Evolutionary conservation across 2,797 vertebrate species (phyloP), one percentile per base, ranked within the genome.

Genomic region (Erpetoichthys calabaricus): DNA sequence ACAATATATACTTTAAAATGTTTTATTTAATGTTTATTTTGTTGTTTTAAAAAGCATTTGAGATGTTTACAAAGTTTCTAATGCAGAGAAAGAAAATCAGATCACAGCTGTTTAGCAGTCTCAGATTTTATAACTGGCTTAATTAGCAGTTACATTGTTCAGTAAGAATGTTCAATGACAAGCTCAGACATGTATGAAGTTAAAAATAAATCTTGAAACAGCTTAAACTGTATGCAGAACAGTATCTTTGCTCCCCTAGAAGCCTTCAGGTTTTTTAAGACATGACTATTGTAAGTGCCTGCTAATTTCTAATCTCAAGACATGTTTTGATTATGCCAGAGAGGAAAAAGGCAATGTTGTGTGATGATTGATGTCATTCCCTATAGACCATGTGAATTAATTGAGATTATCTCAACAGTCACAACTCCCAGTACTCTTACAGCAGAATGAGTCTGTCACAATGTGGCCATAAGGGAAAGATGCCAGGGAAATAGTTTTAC

Each of bases 131-230:
- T 53, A 67, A 61, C 51, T 64, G 62, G 57, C 55, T 45, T 64
- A 60, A 71, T 67, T 25, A 25, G 25, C 25, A 25, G 25, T 25
- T 25, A 25, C 25, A 25, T 25, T 25, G 25, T 25, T 25, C 25
- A 25, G 25, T 25, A 25, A 25, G 25, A 25, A 25, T 2, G 25
- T 25, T 63, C 70, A 68, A 71, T 74, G 57, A 58, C 68, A 57
- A 70, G 59, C 58, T 66, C 66, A 71, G 64, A 73, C 74, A 63
- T 74, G 69, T 76, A 81, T 77, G 57, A 69, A 67, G 66, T 67
- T 62, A 65, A 71, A 76, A 74, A 77, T 60, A 63, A 60, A 55
- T 64, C 66, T 69, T 7, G 64, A 68, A 73, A 76, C 64, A 65
- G 71, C 67, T 77, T 61, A 70, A 70, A 77, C 70, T 74, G 71